Evolutionary conservation across 2,797 vertebrate genomes (phyloP), one percentile per base, ranked within the genome.

Genomic region (Clarias fuscus): DNA sequence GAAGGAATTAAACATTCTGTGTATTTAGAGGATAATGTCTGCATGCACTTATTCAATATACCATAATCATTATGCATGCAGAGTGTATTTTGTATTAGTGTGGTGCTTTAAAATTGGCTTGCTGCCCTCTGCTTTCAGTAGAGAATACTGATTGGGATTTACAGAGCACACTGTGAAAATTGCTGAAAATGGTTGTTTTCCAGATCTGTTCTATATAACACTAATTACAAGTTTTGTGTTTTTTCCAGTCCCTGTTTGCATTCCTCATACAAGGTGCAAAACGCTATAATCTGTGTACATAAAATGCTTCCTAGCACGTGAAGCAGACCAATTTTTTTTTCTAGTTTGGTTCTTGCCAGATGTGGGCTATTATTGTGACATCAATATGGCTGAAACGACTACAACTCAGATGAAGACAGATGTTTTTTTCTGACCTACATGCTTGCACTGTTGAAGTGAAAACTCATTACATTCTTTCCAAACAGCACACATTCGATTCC

Each of bases 381-480:
- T 68, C 56, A 53, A n/a, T 30, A n/a, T 33, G 68, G n/a, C 10
- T 43, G 40, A 78, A 30, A 81, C n/a, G 22, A 33, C 22, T 75
- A 30, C 27, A 43, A 65, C 7, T 48, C 10, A 13, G 24, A 15
- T n/a, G 11, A 56, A 17, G 59, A 67, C 27, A 75, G 70, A 82
- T 86, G 37, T 62, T 72, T 27, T 70, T 53, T 53, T 61, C n/a
- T 61, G 75, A 71, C 82, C 75, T 72, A 59, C 48, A 27, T 80
- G 73, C 22, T 48, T 56, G 48, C 27, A 73, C 30, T 75, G 56
- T 71, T 83, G n/a, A 80, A 85, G 48, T 72, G 30, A 24, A 76
- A 86, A 77, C 83, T 85, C 85, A 76, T 88, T 85, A 86, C 83
- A 88, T 77, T 85, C n/a, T 11, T 58, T 81, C 82, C 83, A 85